Percentiles rank a stretch among this genome's conserved stretches.
These are phyloP conservation scores for Eumeta japonica DNA, from an alignment of 1,140 invertebrate species.

Conservation along the genomic window DNA sequence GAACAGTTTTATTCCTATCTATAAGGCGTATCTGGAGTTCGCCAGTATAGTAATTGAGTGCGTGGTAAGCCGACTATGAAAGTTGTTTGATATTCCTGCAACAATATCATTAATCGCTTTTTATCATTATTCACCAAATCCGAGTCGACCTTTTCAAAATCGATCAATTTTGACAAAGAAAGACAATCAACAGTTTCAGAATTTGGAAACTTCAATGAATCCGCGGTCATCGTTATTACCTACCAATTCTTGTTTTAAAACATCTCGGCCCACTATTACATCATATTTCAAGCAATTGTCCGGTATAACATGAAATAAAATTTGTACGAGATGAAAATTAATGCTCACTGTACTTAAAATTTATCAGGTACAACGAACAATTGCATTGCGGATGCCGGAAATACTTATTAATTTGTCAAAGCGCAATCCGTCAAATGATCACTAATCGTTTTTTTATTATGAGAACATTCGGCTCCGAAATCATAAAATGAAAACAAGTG, in stretches of 20 bases:
- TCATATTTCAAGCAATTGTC: neutral
- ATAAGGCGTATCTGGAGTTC: neutral
- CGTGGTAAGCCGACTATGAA: neutral
- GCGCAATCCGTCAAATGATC: neutral
- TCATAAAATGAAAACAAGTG: constrained; percentile 4
- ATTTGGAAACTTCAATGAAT: neutral
- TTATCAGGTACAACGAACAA: neutral
- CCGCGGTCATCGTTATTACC: neutral
- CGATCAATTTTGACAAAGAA: neutral
- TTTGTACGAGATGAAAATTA: too few relatives aligned
- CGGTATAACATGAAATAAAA: constrained; percentile 5
- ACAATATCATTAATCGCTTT: neutral
- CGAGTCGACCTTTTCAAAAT: neutral
- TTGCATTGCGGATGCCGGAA: neutral
- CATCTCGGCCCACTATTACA: constrained; percentile 4
- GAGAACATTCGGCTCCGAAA: constrained; percentile 6
- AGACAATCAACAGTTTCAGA: too few relatives aligned
- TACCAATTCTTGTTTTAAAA: neutral
- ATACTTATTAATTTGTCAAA: neutral
- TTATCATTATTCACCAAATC: neutral
- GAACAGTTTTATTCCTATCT: constrained; percentile 5
- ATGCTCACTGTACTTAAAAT: neutral
- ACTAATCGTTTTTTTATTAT: constrained; percentile 1
- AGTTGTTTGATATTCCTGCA: neutral
- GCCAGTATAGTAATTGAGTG: neutral